phyloP scores from a whole-genome alignment of 2,888 invertebrate species.

The Drosophila tanythrix region DNA sequence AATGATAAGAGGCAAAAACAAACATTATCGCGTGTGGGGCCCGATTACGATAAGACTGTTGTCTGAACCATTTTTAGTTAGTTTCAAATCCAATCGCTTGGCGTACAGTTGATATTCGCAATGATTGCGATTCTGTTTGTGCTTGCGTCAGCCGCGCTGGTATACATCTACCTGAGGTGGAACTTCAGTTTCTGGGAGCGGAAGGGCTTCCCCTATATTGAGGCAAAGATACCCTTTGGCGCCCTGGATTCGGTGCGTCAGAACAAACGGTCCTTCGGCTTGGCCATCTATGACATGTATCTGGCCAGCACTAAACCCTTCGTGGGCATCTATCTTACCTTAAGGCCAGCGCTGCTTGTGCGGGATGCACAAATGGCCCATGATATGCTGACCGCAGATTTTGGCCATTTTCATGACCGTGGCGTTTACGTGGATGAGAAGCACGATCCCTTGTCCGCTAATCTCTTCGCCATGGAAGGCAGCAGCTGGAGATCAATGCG shows the following conservation, averaged over 20 bases:
- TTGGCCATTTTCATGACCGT: constrained; percentile 88
- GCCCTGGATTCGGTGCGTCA: constrained; percentile 87
- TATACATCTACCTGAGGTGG: constrained; percentile 71
- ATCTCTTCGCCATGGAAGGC: constrained; percentile 86
- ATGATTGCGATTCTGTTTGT: constrained; percentile 53
- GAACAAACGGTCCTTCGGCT: constrained; percentile 87
- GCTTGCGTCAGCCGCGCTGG: constrained; percentile 40
- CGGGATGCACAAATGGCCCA: constrained; percentile 88
- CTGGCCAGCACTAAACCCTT: constrained; percentile 82
- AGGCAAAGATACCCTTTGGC: constrained; percentile 88
- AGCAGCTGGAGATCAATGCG: constrained; percentile 88
- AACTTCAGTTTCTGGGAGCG: constrained; percentile 86
- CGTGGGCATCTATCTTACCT: constrained; percentile 88
- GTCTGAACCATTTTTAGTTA: constrained; percentile 4
- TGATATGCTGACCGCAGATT: constrained; percentile 88
- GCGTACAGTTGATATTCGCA: background rate
- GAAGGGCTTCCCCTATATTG: constrained; percentile 86
- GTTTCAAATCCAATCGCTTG: constrained; percentile 11
- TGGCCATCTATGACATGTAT: constrained; percentile 88
- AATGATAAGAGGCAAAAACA: background rate
- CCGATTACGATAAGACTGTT: constrained; percentile 2
- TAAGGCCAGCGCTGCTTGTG: constrained; percentile 87
- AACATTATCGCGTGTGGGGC: too few relatives aligned
- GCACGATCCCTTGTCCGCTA: constrained; percentile 87
- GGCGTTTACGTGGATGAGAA: constrained; percentile 87